These are phyloP conservation scores for Rhinolophus sinicus DNA, from an alignment of 2,113 vertebrate genomes.

Conservation along the genomic window DNA sequence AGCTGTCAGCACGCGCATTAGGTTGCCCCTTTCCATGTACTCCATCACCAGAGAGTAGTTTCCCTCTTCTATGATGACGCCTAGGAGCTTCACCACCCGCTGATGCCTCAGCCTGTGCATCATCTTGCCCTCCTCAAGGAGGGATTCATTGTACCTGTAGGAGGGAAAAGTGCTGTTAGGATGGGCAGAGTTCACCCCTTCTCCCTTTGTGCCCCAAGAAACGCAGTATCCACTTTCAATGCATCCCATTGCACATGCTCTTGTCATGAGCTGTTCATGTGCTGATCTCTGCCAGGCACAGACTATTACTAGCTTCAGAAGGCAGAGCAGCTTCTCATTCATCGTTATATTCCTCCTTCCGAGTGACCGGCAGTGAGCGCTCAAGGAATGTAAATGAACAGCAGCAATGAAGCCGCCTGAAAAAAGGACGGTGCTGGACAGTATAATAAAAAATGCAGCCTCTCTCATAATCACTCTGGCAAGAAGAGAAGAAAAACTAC, in stretches of 20 bases:
- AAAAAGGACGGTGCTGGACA: neutral
- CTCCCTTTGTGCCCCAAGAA: neutral
- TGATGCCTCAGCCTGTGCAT: slow-evolving; percentile 92
- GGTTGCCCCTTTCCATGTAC: slow-evolving; percentile 92
- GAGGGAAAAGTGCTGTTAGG: neutral
- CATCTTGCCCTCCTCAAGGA: slow-evolving; percentile 94
- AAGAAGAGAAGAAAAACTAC: neutral
- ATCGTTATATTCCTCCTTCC: no score
- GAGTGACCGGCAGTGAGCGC: rapidly evolving
- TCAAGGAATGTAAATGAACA: neutral
- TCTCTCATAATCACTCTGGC: neutral
- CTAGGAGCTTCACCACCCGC: slow-evolving; percentile 93
- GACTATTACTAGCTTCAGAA: no score
- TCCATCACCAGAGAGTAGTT: slow-evolving; percentile 97
- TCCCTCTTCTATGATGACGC: slow-evolving; percentile 93
- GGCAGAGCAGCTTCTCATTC: neutral
- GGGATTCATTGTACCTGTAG: slow-evolving; percentile 87
- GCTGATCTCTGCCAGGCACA: neutral
- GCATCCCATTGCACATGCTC: rapidly evolving
- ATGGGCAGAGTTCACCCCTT: rapidly evolving
- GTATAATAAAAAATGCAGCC: neutral
- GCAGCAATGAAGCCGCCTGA: neutral
- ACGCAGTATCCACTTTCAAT: rapidly evolving
- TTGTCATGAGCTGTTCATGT: rapidly evolving
- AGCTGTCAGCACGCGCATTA: slow-evolving; percentile 91